Conservation (phyloP, 92 coral and sea anemone species). For the Porites divaricata region DNA sequence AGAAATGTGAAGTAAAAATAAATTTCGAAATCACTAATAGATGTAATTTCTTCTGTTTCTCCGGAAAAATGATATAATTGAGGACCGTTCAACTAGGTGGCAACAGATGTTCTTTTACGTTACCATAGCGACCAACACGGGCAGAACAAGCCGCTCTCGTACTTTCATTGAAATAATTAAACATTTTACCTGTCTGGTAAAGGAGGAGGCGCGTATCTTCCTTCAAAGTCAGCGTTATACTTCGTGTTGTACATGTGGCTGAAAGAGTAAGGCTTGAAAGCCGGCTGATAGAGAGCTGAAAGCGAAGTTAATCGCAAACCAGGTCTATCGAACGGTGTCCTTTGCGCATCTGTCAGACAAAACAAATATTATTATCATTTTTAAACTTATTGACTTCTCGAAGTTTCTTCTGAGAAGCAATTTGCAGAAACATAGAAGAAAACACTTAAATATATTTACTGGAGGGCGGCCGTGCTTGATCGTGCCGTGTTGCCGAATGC, state of each 20-base stretch:
- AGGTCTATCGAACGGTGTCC: slow-evolving; percentile 10
- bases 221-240: slow-evolving; percentile 86
- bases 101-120: slow-evolving; percentile 1
- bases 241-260: slow-evolving; percentile 96
- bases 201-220: slow-evolving; percentile 84
- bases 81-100: not conserved
- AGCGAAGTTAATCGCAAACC: slow-evolving; percentile 69
- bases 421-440: not conserved
- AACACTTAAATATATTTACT: not conserved
- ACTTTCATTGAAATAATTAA: not conserved
- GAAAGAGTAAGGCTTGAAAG: slow-evolving; percentile 95
- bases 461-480: slow-evolving; percentile 7
- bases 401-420: not conserved
- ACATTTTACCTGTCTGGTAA: slow-evolving; percentile 82
- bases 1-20: too few species aligned
- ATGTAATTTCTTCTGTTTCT: too few species aligned
- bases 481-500: slow-evolving; percentile 19
- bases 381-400: not conserved
- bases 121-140: slow-evolving; percentile 30
- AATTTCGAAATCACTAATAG: too few species aligned
- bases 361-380: not conserved
- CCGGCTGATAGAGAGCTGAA: slow-evolving; percentile 90
- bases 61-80: too few species aligned
- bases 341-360: slow-evolving; percentile 20
- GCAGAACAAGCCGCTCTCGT: not conserved